These are phyloP conservation scores for Phalacrocorax brasilianus DNA, from an alignment of 2,113 vertebrate genomes.

Conservation along the genomic window DNA sequence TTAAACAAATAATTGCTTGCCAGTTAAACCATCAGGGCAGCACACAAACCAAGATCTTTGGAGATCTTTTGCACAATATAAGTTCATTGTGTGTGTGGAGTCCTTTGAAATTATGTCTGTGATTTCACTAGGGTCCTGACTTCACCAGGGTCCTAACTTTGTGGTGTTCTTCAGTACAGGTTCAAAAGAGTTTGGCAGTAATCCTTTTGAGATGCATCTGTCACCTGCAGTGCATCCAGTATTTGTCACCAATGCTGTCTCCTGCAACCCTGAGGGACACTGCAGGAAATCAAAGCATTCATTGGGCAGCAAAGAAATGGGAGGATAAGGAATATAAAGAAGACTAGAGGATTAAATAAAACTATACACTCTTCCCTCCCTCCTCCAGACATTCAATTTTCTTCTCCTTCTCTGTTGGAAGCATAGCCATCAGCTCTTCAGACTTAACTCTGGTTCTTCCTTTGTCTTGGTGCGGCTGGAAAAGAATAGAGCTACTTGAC, in stretches of 20 bases:
- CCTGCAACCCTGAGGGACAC: background rate
- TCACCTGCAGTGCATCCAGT: background rate
- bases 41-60: background rate
- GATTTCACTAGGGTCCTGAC: background rate
- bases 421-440: background rate
- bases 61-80: background rate
- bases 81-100: background rate
- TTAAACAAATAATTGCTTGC: conserved; percentile 13
- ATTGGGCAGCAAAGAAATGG: background rate
- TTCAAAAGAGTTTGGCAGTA: background rate
- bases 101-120: background rate
- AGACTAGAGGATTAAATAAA: background rate
- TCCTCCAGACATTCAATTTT: background rate
- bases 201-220: background rate
- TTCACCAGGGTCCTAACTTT: background rate
- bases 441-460: background rate
- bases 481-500: background rate
- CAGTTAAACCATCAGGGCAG: background rate
- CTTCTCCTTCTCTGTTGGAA: background rate
- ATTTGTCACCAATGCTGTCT: background rate
- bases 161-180: background rate
- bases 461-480: background rate
- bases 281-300: background rate
- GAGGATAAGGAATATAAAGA: background rate
- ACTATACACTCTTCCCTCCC: background rate